Conservation (phyloP, 64 coral and sea anemone species). For the Stichodactyla mertensii region DNA sequence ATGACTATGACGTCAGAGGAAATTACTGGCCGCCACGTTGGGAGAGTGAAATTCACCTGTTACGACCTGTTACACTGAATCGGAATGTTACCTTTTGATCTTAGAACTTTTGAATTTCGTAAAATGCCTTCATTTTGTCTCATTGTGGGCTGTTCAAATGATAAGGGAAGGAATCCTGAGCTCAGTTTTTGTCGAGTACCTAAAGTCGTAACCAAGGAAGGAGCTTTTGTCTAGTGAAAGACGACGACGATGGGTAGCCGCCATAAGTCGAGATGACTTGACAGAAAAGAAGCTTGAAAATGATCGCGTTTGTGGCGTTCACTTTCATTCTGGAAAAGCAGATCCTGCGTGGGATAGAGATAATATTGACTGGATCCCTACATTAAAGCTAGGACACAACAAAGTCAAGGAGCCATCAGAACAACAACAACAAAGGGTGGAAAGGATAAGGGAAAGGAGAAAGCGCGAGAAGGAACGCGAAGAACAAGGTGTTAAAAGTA, state of each 20-base stretch:
- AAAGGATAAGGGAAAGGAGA: constrained; percentile 29
- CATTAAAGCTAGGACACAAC: constrained; percentile 41
- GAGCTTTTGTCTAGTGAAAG: constrained; percentile 53
- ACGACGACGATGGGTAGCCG: constrained; percentile 25
- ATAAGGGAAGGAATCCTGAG: constrained; percentile 31
- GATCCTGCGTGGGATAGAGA: constrained; percentile 37
- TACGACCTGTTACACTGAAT: no score
- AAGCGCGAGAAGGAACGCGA: constrained; percentile 18
- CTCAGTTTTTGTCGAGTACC: constrained; percentile 46
- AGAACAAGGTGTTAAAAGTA: not conserved
- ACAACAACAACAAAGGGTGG: constrained; percentile 24
- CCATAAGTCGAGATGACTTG: constrained; percentile 48
- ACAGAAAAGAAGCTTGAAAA: constrained; percentile 38
- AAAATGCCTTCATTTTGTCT: constrained; percentile 53
- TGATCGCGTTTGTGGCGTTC: constrained; percentile 37
- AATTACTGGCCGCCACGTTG: no score
- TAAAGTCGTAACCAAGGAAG: constrained; percentile 24
- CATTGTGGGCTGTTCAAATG: constrained; percentile 41
- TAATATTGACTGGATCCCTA: constrained; percentile 50
- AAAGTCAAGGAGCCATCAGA: constrained; percentile 25
- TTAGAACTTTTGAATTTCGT: not conserved
- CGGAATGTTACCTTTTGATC: no score
- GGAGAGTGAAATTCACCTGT: no score
- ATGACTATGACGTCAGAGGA: no score
- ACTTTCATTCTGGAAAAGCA: constrained; percentile 58